These are phyloP conservation scores for Muraenolepis orangiensis DNA, from an alignment of 2,797 vertebrate species.

Conservation along the genomic window DNA sequence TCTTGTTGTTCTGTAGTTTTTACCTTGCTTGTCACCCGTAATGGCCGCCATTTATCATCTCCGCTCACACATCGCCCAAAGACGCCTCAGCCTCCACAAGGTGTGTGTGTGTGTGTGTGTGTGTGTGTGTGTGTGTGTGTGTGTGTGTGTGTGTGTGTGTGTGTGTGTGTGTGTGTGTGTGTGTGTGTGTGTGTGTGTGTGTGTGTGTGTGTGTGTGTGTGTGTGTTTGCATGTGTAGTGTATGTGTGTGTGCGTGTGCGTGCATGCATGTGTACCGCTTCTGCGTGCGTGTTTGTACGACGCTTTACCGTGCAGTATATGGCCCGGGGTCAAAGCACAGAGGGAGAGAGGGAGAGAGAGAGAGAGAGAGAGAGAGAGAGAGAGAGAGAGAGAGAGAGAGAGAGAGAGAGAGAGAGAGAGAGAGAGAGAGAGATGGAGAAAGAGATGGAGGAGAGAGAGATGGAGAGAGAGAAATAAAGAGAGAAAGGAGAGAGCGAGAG, in stretches of 20 bases:
- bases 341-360: too few species aligned
- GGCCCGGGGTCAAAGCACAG: background rate
- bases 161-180: too few species aligned
- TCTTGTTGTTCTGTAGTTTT: background rate
- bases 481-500: conserved; percentile 28
- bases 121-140: background rate
- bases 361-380: too few species aligned
- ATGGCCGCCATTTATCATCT: background rate
- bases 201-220: too few species aligned
- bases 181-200: background rate
- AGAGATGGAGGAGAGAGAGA: conserved; percentile 4
- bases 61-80: background rate
- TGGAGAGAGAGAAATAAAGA: conserved; percentile 11
- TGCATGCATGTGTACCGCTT: too few species aligned
- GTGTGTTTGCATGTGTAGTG: background rate
- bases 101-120: background rate
- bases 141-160: background rate
- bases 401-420: too few species aligned
- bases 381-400: background rate
- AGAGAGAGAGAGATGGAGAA: too few species aligned
- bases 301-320: background rate
- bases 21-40: background rate
- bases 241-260: background rate
- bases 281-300: background rate
- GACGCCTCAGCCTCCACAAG: background rate